Evolutionary conservation across 2,113 vertebrate species (phyloP).

Genomic region (Nymphicus hollandicus): DNA sequence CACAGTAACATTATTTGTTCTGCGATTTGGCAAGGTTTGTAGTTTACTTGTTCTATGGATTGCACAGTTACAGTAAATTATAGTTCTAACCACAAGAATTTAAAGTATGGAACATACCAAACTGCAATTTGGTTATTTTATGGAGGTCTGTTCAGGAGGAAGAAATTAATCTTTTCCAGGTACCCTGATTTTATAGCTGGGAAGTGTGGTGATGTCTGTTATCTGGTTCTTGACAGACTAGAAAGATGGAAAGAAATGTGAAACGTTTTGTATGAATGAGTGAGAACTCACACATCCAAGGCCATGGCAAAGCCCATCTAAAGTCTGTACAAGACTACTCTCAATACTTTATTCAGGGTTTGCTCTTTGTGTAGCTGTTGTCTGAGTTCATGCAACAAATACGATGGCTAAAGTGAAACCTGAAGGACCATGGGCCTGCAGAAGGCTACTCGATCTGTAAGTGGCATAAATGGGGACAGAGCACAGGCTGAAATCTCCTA

Average conservation of each 20-base stretch:
- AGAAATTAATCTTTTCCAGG: not conserved
- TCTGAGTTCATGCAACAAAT: not conserved
- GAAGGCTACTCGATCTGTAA: not conserved
- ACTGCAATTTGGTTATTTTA: not conserved
- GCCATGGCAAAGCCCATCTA: not conserved
- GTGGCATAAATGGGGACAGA: not conserved
- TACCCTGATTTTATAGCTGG: rapidly evolving
- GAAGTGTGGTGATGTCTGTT: not conserved
- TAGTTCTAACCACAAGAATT: not conserved
- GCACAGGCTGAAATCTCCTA: not conserved
- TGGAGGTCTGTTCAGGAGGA: rapidly evolving
- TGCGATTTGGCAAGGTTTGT: too few species aligned
- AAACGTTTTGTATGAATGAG: not conserved
- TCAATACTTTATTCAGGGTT: not conserved
- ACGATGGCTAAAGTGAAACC: not conserved
- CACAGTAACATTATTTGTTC: not conserved
- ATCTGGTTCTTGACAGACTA: not conserved
- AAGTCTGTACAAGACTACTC: not conserved
- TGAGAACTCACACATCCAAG: not conserved
- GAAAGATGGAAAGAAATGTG: not conserved
- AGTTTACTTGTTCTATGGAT: not conserved
- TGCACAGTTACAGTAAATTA: not conserved
- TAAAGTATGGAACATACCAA: not conserved
- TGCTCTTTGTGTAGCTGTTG: not conserved
- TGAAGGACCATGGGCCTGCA: not conserved